Evolutionary conservation across 2,113 vertebrate species (phyloP), one percentile per base, ranked within the genome.

Genomic region (Climacteris rufus): DNA sequence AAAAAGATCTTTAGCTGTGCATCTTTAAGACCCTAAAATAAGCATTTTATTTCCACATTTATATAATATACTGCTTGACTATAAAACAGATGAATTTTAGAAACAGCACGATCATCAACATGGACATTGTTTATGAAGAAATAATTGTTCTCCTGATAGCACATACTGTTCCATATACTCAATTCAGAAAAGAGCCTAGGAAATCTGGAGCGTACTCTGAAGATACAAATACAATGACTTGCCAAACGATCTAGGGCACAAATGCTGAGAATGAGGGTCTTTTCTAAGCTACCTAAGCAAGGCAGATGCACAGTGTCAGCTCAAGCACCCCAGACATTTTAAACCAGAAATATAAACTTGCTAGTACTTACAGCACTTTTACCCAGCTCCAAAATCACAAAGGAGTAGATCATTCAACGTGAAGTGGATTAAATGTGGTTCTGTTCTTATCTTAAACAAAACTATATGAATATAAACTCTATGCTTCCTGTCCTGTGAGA

Each of bases 41-140:
- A 74, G 78, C 75, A 83, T 49, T 96, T 93, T 63, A 45, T 90
- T 94, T 95, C 91, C 90, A 77, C 74, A 85, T 94, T 93, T 86
- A 74, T 90, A 16, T 71, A 78, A 93, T 71, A 78, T 83, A 90
- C 17, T 75, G 59, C 44, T 78, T 89, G 77, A n/a, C 69, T 87
- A 39, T 89, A 87, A 94, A 93, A 10, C 31, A 85, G 65, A 45
- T 69, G 59, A 94, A 45, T 57, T 95, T 90, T 89, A 83, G 42
- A 94, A 91, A 83, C 75, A 85, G 71, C 60, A 66, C 23, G 82
- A 53, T 80, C 66, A 69, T 89, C 84, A 93, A 89, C 66, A 45
- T 31, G 66, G 75, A 84, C 35, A 83, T n/a, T 52, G 65, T 57
- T 96, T 91, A 77, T 77, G 77, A 88, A 82, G 63, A 84, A 77